Evolutionary conservation across 2,888 invertebrate species (phyloP), one percentile per base, ranked within the genome.

Genomic region (Spisula subtruncata): DNA sequence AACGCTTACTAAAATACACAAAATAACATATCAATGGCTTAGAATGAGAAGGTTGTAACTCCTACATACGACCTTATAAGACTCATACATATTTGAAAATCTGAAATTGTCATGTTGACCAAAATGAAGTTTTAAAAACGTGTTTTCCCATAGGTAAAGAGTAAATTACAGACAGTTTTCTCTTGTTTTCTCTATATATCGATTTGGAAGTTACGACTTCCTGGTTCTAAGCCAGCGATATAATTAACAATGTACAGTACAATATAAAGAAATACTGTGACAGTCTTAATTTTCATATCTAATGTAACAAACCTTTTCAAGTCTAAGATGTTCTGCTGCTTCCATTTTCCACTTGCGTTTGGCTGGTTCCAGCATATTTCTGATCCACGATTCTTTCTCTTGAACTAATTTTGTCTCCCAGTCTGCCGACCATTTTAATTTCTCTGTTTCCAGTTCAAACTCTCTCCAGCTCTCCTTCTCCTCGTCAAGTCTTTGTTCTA

Each of bases 361-460:
- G 25, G 92, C 89, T 82, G 92, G 92, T 71, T 92, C 90, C 29
- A 92, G 89, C 20, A 86, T 84, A 71, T 89, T 92, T 81, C 71
- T 90, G 29, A 89, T 81, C 92, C 92, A 92, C 29, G 51, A 46
- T 18, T 90, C 90, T 54, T 88, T 92, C 54, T 89, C 92, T 20
- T 85, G 75, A 66, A 81, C 54, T 20, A 92, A 56, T 75, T 89
- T 87, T 29, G 82, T 83, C 66, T 92, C 90, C 89, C 88, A 89
- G 81, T 92, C 90, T 5, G 86, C 80, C 5, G 89, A 66, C 92
- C 92, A 92, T 41, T 90, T 89, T 8, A 92, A 85, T 85, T 87
- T 90, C 79, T 92, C 89, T 2, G 92, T 92, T 80, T 92, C 92
- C n/a, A 92, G 81, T 71, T 92, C 92, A 14, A 92, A 86, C n/a